These are phyloP conservation scores for Ambastaia sidthimunki DNA, from an alignment of 2,797 vertebrate species.

Conservation along the genomic window DNA sequence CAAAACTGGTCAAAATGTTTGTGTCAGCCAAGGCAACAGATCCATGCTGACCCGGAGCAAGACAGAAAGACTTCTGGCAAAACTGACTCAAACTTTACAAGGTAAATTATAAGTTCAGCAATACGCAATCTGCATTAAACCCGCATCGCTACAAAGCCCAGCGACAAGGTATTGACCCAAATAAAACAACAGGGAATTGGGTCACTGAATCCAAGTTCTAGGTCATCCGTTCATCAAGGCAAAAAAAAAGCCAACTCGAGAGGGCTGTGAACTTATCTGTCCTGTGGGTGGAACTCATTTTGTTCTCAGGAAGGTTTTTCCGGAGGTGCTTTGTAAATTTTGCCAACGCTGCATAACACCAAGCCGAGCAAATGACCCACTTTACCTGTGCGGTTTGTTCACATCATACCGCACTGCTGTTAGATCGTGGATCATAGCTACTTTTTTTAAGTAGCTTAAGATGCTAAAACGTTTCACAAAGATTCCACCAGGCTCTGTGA, in stretches of 20 bases:
- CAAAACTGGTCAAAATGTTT: conserved; percentile 5
- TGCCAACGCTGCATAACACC: conserved; percentile 18
- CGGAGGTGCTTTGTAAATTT: conserved; percentile 17
- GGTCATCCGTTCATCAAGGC: neutral
- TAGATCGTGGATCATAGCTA: conserved; percentile 1
- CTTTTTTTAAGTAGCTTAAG: no score
- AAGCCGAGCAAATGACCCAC: conserved; percentile 41
- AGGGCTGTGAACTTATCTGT: conserved; percentile 5
- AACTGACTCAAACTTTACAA: conserved; percentile 36
- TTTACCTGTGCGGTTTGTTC: conserved; percentile 34
- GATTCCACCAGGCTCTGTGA: no score
- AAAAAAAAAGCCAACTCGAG: neutral
- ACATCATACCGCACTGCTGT: neutral
- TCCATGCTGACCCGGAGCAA: neutral
- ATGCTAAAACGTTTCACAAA: no score
- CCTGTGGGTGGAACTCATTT: conserved; percentile 23
- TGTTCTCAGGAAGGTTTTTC: neutral
- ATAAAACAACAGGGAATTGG: conserved; percentile 32
- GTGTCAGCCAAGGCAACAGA: conserved; percentile 43
- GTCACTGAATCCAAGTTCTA: conserved; percentile 17
- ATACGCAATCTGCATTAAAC: conserved; percentile 4
- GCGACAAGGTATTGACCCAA: neutral
- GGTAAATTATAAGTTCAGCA: neutral
- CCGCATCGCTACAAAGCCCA: neutral
- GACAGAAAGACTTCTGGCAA: conserved; percentile 13